A percentile compares a stretch with the other conserved stretches of the same genome.
Conservation (phyloP, 2,113 vertebrate species). For the Tragulus kanchil region DNA sequence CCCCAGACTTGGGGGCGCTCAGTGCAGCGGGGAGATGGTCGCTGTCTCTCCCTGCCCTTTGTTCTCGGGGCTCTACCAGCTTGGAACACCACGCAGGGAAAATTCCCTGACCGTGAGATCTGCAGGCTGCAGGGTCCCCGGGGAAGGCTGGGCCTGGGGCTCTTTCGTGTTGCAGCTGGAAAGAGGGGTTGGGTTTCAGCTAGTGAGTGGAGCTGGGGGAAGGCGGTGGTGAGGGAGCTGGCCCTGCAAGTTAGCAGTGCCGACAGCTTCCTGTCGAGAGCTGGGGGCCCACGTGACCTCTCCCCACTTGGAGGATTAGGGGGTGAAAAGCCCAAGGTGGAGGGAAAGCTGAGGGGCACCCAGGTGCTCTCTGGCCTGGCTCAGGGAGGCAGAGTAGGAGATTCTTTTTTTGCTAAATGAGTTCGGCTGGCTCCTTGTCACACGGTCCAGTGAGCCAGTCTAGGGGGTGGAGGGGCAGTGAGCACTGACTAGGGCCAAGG, state of each 20-base stretch:
- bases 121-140: slow-evolving; percentile 75
- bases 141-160: slow-evolving; percentile 79
- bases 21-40: neutral
- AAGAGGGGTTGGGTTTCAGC: slow-evolving; percentile 80
- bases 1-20: neutral
- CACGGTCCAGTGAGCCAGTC: neutral
- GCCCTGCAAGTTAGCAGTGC: slow-evolving; percentile 63
- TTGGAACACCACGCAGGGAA: slow-evolving; percentile 72
- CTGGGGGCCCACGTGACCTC: slow-evolving; percentile 68
- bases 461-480: too few species aligned
- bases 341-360: slow-evolving; percentile 21
- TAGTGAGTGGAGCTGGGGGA: slow-evolving; percentile 50
- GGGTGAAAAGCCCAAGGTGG: slow-evolving; percentile 69
- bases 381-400: slow-evolving; percentile 15
- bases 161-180: slow-evolving; percentile 81
- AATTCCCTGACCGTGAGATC: slow-evolving; percentile 84
- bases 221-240: slow-evolving; percentile 64
- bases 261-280: slow-evolving; percentile 82
- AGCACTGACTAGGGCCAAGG: slow-evolving; percentile 1
- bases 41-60: slow-evolving; percentile 66
- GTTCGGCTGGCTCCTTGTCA: slow-evolving; percentile 61
- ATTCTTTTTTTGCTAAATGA: slow-evolving; percentile 47
- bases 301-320: slow-evolving; percentile 75
- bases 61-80: slow-evolving; percentile 67
- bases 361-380: neutral